Conservation (phyloP, 1,140 invertebrate species). For the Heliconius nattereri region DNA sequence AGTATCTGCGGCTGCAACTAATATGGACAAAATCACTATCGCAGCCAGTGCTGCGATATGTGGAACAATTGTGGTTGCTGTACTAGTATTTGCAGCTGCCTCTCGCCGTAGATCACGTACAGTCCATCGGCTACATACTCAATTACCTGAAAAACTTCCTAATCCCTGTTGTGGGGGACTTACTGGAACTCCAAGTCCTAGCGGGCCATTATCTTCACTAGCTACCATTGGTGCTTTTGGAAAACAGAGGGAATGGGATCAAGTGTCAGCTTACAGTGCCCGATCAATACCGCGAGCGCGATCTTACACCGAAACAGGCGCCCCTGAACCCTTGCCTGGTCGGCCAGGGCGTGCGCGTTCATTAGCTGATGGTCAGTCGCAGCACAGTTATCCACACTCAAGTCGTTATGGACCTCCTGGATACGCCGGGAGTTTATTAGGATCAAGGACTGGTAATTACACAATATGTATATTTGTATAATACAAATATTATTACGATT, state of each 20-base stretch:
- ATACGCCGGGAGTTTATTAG: slow-evolving; percentile 88
- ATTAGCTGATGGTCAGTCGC: slow-evolving; percentile 91
- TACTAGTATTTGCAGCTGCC: slow-evolving; percentile 93
- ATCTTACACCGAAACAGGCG: slow-evolving; percentile 87
- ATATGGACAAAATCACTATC: slow-evolving; percentile 97
- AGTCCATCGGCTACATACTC: slow-evolving; percentile 86
- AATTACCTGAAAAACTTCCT: slow-evolving; percentile 83
- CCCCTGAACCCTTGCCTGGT: slow-evolving; percentile 81
- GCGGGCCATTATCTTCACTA: slow-evolving; percentile 89
- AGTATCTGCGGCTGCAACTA: slow-evolving; percentile 88
- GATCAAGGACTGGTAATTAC: slow-evolving; percentile 86
- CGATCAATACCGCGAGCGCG: slow-evolving; percentile 93
- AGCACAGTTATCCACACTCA: slow-evolving; percentile 92
- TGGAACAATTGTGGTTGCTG: slow-evolving; percentile 93
- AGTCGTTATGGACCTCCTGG: slow-evolving; percentile 87
- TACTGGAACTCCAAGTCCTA: slow-evolving; percentile 87
- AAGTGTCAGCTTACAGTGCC: slow-evolving; percentile 94
- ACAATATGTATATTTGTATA: background rate
- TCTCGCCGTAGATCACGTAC: slow-evolving; percentile 88
- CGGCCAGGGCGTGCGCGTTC: slow-evolving; percentile 85
- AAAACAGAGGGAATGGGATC: slow-evolving; percentile 95
- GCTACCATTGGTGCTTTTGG: slow-evolving; percentile 90
- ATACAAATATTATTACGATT: background rate
- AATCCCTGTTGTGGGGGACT: slow-evolving; percentile 88
- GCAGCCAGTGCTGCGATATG: slow-evolving; percentile 96